Conservation (phyloP, 2,113 vertebrate species). For the Nycticebus coucang region DNA sequence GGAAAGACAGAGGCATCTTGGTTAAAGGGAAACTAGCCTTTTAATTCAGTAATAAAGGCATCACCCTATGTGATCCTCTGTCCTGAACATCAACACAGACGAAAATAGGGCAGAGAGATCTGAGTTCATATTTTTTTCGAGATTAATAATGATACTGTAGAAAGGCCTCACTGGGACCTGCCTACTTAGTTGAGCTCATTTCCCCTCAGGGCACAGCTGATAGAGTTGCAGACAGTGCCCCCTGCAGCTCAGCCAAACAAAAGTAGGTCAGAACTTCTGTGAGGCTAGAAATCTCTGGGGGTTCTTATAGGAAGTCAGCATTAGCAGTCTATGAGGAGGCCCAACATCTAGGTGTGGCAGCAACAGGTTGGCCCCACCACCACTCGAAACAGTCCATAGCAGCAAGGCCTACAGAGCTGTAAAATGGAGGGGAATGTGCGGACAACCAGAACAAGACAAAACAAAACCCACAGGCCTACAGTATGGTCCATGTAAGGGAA, state of each 20-base stretch:
- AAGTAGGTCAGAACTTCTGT: constrained; percentile 29
- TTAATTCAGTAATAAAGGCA: not conserved
- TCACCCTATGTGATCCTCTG: not conserved
- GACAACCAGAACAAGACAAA: not conserved
- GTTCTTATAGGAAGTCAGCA: not conserved
- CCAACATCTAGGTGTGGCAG: not conserved
- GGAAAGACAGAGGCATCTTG: not conserved
- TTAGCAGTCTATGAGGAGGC: not conserved
- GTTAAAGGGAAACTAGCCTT: constrained; percentile 6
- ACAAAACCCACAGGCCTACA: not conserved
- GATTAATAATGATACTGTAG: not conserved
- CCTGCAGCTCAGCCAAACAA: not conserved
- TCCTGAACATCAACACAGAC: not conserved
- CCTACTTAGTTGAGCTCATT: constrained; percentile 57
- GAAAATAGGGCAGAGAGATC: constrained; percentile 50
- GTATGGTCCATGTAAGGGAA: not conserved
- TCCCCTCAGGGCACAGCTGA: not conserved
- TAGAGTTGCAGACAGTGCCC: not conserved
- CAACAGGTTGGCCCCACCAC: not conserved
- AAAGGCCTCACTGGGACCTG: constrained; percentile 28
- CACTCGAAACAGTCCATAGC: not conserved
- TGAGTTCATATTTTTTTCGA: not conserved
- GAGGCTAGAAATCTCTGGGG: not conserved
- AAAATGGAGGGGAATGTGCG: not conserved
- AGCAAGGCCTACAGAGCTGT: not conserved